These are phyloP conservation scores for Oryzias dopingdopingensis DNA, from an alignment of 2,797 vertebrate species.

Conservation along the genomic window DNA sequence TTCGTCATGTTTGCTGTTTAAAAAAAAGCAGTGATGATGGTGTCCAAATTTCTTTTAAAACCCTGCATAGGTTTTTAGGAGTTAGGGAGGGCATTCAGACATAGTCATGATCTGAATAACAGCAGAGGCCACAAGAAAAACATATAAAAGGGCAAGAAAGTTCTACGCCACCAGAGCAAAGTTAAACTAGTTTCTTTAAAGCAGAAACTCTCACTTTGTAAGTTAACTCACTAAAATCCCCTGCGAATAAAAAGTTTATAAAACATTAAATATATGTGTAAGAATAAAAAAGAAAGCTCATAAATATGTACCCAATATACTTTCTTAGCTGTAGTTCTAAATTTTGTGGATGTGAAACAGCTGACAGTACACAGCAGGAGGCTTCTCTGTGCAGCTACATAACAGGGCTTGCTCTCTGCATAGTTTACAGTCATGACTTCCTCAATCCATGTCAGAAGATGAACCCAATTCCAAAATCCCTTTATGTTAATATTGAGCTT, in stretches of 20 bases:
- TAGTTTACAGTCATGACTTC: constrained; percentile 57
- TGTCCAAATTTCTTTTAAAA: too few relatives aligned
- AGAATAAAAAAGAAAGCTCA: constrained; percentile 34
- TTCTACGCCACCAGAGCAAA: constrained; percentile 59
- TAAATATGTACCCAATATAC: constrained; percentile 42
- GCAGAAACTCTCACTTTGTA: not conserved
- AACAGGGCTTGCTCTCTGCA: constrained; percentile 33
- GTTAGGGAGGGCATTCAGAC: too few relatives aligned
- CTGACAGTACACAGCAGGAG: constrained; percentile 14
- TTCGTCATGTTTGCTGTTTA: too few relatives aligned
- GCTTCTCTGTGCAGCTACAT: constrained; percentile 14
- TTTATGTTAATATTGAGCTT: constrained; percentile 84
- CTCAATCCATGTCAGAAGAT: constrained; percentile 68
- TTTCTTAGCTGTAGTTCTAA: constrained; percentile 33
- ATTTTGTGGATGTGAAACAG: constrained; percentile 30
- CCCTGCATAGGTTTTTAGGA: too few relatives aligned
- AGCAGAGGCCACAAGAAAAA: constrained; percentile 73
- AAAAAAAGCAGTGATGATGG: too few relatives aligned
- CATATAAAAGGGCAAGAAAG: constrained; percentile 7
- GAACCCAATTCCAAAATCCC: constrained; percentile 78
- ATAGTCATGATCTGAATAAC: constrained; percentile 73
- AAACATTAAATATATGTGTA: constrained; percentile 46
- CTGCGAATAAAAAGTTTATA: constrained; percentile 27
- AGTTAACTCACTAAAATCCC: not conserved
- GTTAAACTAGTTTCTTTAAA: constrained; percentile 47